Base-by-base conservation (phyloP, 2,797 vertebrate genomes). In the Oreochromis grahami region DNA sequence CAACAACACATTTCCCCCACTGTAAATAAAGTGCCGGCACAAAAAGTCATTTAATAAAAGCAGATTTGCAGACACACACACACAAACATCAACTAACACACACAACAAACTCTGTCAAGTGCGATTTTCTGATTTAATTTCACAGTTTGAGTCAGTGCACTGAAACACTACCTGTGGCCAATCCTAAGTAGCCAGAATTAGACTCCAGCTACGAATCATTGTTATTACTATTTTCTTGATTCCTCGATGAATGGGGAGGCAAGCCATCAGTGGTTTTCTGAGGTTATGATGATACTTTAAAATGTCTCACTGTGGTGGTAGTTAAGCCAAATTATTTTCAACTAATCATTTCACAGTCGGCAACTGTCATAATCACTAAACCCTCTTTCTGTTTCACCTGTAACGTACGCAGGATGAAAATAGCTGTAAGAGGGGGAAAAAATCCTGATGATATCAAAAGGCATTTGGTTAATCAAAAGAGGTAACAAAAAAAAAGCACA, bases 1-100 rank as follows among this genome's bases (percentile, higher is more conserved):
- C 94, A 98, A 97, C 92, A 98, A 97, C 95, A 98, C 95, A 98
- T 97, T 96, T 97, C 94, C 91, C 95, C 93, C 96, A 96, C 90
- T 96, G 95, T 96, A 96, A 96, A 94, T 97, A 97, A 97, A 97
- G 85, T 89, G 93, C 76, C 8, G 29, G 76, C 77, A 84, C 53
- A 84, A 87, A 89, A 89, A 15, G 3, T 83, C 32, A 89, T 80
- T 89, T 84, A 77, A 84, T 79, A 85, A 91, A 84, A 77, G 51
- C 38, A 41, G 26, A 86, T 48, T 70, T 72, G 76, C 21, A 15
- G 7, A 63, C 34, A 78, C 14, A 56, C 12, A 32, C 19, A 63
- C 8, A 83, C 8, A 77, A n/a, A 68, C 24, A 70, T 11, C 21
- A 48, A 29, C 24, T 50, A 19, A 72, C 8, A 83, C 13, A 79